phyloP scores from a whole-genome alignment of 2,113 vertebrate species.

The Phrynosoma blainvillii region DNA sequence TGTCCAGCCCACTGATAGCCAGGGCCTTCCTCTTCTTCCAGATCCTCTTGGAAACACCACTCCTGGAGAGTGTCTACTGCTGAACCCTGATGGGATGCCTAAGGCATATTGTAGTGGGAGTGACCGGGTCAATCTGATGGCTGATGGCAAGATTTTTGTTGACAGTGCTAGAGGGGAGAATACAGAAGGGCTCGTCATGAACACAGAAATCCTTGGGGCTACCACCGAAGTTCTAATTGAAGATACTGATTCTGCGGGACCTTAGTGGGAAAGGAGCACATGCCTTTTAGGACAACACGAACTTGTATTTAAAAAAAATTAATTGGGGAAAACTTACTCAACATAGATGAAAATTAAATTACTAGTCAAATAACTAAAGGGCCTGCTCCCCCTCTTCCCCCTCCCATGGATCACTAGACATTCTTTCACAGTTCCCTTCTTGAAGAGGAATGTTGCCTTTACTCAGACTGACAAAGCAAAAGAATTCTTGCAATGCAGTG shows the following conservation, averaged over 20 bases:
- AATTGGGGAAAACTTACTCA: conserved; percentile 60
- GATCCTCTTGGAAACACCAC: conserved; percentile 76
- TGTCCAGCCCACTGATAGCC: conserved; percentile 70
- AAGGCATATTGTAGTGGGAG: conserved; percentile 76
- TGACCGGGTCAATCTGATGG: conserved; percentile 76
- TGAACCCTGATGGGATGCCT: conserved; percentile 73
- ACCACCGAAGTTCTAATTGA: conserved; percentile 84
- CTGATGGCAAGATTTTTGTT: conserved; percentile 80
- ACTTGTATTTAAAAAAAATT: conserved; percentile 78
- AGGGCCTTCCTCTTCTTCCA: conserved; percentile 78
- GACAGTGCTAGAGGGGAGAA: conserved; percentile 69
- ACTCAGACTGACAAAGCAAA: conserved; percentile 55
- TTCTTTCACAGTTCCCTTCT: conserved; percentile 59
- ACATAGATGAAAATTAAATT: conserved; percentile 77
- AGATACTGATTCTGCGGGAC: conserved; percentile 82
- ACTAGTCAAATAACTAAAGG: conserved; percentile 80
- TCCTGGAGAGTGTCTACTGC: conserved; percentile 76
- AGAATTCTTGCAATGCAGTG: conserved; percentile 58
- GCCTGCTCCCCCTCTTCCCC: conserved; percentile 72
- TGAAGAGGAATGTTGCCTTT: conserved; percentile 71
- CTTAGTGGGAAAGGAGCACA: conserved; percentile 72
- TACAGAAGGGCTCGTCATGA: conserved; percentile 80
- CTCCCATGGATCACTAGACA: conserved; percentile 77
- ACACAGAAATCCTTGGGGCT: conserved; percentile 82
- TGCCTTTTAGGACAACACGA: conserved; percentile 69